A percentile compares a stretch with the other conserved stretches of the same genome.
phyloP scores from a whole-genome alignment of 2,888 invertebrate genomes.

The Euplexia lucipara region DNA sequence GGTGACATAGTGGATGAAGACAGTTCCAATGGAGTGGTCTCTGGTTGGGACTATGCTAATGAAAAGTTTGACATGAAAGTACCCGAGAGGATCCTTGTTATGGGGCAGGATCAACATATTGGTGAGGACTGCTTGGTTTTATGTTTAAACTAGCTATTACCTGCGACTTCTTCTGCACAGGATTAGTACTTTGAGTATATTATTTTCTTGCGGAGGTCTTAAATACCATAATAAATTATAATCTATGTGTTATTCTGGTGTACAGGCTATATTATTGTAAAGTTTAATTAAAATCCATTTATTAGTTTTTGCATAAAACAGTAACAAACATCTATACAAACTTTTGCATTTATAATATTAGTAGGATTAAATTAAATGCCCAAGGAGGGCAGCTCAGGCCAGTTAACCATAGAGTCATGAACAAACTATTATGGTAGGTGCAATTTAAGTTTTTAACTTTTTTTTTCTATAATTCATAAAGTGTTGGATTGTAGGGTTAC shows the following conservation, averaged over 20 bases:
- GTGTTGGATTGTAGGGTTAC: neutral
- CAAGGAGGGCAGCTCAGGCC: neutral
- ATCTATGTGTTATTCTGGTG: too few species aligned
- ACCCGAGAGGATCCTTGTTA: slow-evolving; percentile 97
- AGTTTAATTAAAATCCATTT: too few species aligned
- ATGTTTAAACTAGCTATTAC: neutral
- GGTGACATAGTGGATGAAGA: slow-evolving; percentile 93
- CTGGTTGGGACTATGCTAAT: slow-evolving; percentile 92
- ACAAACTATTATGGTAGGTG: slow-evolving; percentile 11
- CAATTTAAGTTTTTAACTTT: neutral
- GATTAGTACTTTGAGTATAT: too few species aligned
- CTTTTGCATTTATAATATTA: too few species aligned
- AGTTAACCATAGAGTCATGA: neutral
- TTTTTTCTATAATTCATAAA: too few species aligned
- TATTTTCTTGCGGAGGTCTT: too few species aligned
- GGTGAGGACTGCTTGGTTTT: slow-evolving; percentile 75
- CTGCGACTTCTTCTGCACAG: too few species aligned
- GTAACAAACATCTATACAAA: too few species aligned
- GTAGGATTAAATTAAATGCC: too few species aligned
- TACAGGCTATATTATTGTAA: too few species aligned
- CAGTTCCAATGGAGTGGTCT: slow-evolving; percentile 91
- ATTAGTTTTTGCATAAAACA: too few species aligned
- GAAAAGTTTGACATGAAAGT: slow-evolving; percentile 98
- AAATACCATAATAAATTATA: too few species aligned
- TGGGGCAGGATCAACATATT: slow-evolving; percentile 94